These are phyloP conservation scores for Notocelia uddmanniana DNA, from an alignment of 2,888 invertebrate species.

Conservation along the genomic window DNA sequence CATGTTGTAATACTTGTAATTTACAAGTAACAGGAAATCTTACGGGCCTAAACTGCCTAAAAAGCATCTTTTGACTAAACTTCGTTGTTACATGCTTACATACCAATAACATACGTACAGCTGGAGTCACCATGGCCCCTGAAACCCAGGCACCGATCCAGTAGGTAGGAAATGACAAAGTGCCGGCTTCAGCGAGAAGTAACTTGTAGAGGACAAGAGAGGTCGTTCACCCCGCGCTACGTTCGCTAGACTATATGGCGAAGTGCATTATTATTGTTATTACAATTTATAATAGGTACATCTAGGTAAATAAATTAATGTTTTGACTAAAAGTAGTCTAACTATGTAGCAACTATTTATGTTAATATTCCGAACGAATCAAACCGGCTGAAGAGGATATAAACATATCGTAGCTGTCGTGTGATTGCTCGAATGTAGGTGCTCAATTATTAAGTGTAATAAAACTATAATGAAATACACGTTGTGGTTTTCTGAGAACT, in stretches of 20 bases:
- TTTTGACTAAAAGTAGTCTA: background rate
- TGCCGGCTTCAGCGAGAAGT: conserved; percentile 64
- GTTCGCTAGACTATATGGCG: conserved; percentile 59
- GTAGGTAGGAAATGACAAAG: conserved; percentile 62
- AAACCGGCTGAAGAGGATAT: background rate
- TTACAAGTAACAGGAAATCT: too few species aligned
- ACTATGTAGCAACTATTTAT: background rate
- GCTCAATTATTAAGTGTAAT: too few species aligned
- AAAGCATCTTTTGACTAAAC: too few species aligned
- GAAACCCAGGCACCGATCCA: conserved; percentile 51
- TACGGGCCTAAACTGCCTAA: too few species aligned
- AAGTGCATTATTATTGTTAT: conserved; percentile 50
- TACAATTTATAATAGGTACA: too few species aligned
- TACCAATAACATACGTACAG: conserved; percentile 6
- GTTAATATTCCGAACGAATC: background rate
- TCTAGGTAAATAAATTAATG: background rate
- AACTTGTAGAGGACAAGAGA: conserved; percentile 74
- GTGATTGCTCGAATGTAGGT: too few species aligned
- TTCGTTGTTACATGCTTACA: background rate
- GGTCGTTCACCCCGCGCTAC: conserved; percentile 71
- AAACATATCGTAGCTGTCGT: too few species aligned
- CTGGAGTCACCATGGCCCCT: conserved; percentile 43
- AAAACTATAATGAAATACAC: too few species aligned
- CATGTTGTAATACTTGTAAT: too few species aligned
- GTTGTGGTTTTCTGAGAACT: too few species aligned